Base-by-base conservation (phyloP, 2,888 invertebrate genomes). In the Colletes collaris region DNA sequence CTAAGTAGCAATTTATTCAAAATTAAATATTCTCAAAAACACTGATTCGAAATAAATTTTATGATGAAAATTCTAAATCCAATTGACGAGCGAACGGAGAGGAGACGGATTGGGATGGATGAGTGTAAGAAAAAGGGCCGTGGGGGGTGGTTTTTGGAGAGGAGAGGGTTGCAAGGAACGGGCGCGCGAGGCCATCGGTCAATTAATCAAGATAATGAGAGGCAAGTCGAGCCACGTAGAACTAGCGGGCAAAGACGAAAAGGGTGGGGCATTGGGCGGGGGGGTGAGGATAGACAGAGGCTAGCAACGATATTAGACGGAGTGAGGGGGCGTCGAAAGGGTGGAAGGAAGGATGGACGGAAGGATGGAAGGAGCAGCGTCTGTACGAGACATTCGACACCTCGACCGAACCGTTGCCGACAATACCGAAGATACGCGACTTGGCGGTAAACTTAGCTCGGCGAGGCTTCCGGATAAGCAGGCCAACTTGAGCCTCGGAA, bases 181-280 rank as follows among this genome's bases (percentile, higher is more conserved):
- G 70, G 49, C 46, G 69, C 65, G 78, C 76, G 82, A 87, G 89
- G 86, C 90, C 90, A 92, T 93, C 91, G 92, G 92, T 93, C 92
- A 92, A 92, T 92, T 92, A 92, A 92, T 92, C 92, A 92, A 92
- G 92, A 92, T 92, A 92, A 92, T 91, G 92, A 92, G 91, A 89
- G 90, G 86, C 86, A 90, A 92, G 92, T 91, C 83, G 86, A 86
- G 86, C 82, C 84, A 77, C 82, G 80, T 71, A 82, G 83, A 86
- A 87, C 83, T 87, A 83, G 83, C 82, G 74, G 81, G 81, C 69
- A 74, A 88, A 68, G 86, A 68, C 73, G 69, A 63, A 78, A 68
- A 68, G 82, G 75, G 64, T 64, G 83, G 70, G 70, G 78, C 19
- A 68, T 49, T n/a, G 63, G 35, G 46, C 4, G 63, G 52, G 35